phyloP scores from a whole-genome alignment of 2,888 invertebrate species.

The Athalia rosae region DNA sequence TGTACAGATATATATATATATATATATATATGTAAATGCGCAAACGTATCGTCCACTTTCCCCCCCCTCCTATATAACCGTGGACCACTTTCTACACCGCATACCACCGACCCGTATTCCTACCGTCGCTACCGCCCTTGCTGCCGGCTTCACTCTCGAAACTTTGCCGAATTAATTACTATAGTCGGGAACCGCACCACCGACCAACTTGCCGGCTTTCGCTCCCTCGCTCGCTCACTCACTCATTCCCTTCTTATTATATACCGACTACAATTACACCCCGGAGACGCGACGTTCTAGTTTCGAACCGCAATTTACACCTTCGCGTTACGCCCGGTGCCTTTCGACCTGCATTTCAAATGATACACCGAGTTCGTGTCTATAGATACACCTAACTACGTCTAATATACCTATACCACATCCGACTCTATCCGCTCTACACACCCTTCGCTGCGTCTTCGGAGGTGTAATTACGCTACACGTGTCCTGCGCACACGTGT shows the following conservation, averaged over 20 bases:
- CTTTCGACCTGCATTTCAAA: background rate
- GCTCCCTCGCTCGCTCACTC: conserved; percentile 20
- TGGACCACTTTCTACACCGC: too few species aligned
- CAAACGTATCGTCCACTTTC: too few species aligned
- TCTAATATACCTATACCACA: too few species aligned
- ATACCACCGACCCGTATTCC: too few species aligned
- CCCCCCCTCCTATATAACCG: too few species aligned
- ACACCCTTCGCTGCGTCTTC: background rate
- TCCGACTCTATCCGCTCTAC: too few species aligned
- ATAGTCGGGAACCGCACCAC: background rate
- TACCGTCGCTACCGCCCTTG: too few species aligned
- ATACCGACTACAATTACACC: conserved; percentile 8
- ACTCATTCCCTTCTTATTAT: conserved; percentile 35
- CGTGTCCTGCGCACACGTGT: too few species aligned
- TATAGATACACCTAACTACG: too few species aligned
- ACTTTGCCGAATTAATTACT: conserved; percentile 20
- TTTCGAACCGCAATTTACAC: conserved; percentile 3
- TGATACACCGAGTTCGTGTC: background rate
- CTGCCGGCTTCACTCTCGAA: background rate
- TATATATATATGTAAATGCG: background rate
- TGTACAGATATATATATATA: background rate
- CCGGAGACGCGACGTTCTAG: background rate
- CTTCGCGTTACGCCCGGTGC: background rate
- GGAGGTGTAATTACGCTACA: background rate
- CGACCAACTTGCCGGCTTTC: background rate